These are phyloP conservation scores for Pampus argenteus DNA, from an alignment of 2,797 vertebrate species.

Conservation along the genomic window DNA sequence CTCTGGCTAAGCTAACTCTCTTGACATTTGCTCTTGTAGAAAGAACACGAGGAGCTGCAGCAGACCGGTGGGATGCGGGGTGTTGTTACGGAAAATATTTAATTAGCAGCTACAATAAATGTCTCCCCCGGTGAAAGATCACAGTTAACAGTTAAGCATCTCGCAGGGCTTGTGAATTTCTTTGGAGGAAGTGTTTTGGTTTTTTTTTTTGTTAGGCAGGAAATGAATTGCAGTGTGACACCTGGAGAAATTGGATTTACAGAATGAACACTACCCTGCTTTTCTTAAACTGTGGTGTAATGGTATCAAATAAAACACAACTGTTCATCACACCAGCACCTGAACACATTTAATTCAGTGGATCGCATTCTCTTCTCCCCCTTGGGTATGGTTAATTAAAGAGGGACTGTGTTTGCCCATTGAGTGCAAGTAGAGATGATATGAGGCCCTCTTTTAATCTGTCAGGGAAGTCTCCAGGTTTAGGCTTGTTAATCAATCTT, in stretches of 20 bases:
- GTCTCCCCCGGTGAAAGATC: conserved; percentile 41
- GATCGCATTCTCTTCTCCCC: conserved; percentile 19
- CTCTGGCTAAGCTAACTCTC: conserved; percentile 44
- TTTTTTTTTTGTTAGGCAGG: conserved; percentile 3
- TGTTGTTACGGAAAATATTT: conserved; percentile 57
- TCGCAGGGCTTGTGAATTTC: conserved; percentile 25
- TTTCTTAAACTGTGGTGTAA: conserved; percentile 14
- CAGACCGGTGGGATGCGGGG: conserved; percentile 36
- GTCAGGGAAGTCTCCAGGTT: conserved; percentile 58
- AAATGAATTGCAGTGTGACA: conserved; percentile 45
- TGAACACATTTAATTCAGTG: conserved; percentile 35
- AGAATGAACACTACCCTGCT: not conserved
- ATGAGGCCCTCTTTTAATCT: conserved; percentile 61
- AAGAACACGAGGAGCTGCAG: conserved; percentile 28
- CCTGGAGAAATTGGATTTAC: conserved; percentile 36
- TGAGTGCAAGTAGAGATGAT: conserved; percentile 52
- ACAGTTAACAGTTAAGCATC: conserved; percentile 36
- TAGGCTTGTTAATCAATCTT: conserved; percentile 71
- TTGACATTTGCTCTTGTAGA: conserved; percentile 5
- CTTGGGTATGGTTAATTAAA: conserved; percentile 71
- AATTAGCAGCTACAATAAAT: conserved; percentile 64
- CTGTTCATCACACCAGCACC: conserved; percentile 48
- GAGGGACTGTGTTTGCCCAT: conserved; percentile 48
- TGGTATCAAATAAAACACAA: conserved; percentile 45
- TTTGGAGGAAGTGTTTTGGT: not conserved